Percentiles rank a stretch among this genome's conserved stretches.
phyloP scores from a whole-genome alignment of 2,888 invertebrate species.

The Metopia argyrocephala region DNA sequence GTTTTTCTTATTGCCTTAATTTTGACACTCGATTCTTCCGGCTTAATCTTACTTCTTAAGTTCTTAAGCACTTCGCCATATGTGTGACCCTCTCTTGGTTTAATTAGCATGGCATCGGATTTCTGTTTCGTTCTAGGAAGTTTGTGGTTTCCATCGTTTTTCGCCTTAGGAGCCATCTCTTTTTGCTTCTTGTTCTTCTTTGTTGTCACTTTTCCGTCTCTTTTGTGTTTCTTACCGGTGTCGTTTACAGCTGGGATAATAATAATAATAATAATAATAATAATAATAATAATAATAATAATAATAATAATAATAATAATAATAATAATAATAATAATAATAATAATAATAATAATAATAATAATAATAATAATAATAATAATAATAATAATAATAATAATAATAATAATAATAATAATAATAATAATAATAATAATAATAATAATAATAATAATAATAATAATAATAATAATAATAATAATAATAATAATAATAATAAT shows the following conservation, averaged over 20 bases:
- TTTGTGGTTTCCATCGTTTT: too few species aligned
- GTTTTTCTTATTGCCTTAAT: too few species aligned
- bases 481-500: conserved; percentile 2
- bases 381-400: conserved; percentile 2
- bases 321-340: conserved; percentile 2
- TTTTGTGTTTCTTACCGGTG: too few species aligned
- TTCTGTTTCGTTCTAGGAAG: too few species aligned
- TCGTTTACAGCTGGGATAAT: not conserved
- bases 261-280: conserved; percentile 2
- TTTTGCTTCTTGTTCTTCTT: too few species aligned
- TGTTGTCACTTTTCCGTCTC: too few species aligned
- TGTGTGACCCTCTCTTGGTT: too few species aligned
- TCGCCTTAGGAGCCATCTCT: too few species aligned
- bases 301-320: conserved; percentile 2
- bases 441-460: conserved; percentile 2
- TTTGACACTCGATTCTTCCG: too few species aligned
- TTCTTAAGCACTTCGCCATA: too few species aligned
- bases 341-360: conserved; percentile 2
- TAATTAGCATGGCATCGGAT: too few species aligned
- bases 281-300: conserved; percentile 2
- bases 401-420: conserved; percentile 2
- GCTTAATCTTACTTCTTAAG: too few species aligned
- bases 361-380: conserved; percentile 2
- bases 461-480: conserved; percentile 2
- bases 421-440: conserved; percentile 2